phyloP scores from a whole-genome alignment of 1,140 invertebrate species.

The Micrasema minimum region DNA sequence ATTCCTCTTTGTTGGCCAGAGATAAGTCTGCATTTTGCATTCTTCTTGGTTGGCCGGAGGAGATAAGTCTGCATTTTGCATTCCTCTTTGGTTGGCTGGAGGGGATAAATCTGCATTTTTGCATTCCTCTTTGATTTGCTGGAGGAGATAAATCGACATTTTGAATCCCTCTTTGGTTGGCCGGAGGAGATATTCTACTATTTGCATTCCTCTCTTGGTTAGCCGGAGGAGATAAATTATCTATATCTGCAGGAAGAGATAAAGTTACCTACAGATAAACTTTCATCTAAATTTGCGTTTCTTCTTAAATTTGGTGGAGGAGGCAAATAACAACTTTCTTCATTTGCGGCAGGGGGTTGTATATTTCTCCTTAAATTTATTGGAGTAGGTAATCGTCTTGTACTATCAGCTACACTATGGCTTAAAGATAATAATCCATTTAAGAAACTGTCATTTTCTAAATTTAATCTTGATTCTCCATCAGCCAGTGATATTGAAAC shows the following conservation, averaged over 20 bases:
- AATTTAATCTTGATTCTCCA: neutral
- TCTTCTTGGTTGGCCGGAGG: neutral
- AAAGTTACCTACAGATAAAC: no score
- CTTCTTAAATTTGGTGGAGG: neutral
- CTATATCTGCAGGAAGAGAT: no score
- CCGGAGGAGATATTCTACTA: neutral
- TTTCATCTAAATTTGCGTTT: no score
- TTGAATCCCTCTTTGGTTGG: constrained; percentile 5
- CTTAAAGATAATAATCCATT: neutral
- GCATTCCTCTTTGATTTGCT: neutral
- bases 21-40: neutral
- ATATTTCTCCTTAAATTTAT: no score
- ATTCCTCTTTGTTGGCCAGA: constrained; percentile 3
- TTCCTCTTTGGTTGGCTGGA: neutral
- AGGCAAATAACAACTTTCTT: no score
- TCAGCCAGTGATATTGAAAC: neutral
- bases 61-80: neutral
- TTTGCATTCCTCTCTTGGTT: no score
- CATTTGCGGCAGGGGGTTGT: no score
- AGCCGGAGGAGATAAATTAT: no score
- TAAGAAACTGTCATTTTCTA: constrained; percentile 5
- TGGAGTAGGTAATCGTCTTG: no score
- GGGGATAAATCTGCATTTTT: neutral
- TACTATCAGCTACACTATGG: no score
- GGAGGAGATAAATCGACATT: neutral